Base-by-base conservation (phyloP, 37 sponge, comb jelly and placozoan species). In the Halisarca cf. caerulea region DNA sequence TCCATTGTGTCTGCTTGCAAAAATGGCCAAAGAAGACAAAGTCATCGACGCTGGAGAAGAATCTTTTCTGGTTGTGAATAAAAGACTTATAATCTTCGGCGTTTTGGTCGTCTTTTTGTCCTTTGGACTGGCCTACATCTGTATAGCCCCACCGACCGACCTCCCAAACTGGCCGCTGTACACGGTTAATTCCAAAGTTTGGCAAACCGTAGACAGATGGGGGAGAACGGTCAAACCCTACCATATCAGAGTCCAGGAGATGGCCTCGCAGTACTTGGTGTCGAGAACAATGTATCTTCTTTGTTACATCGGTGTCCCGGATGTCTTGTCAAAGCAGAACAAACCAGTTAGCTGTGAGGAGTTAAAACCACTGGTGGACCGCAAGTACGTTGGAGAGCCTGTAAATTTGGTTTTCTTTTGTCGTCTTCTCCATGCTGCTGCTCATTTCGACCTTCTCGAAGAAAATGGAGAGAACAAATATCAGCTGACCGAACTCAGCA, bases 161-260 rank as follows among this genome's bases (percentile, higher is more conserved):
- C 87, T 93, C 0, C 93, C 93, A n/a, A 93, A 87, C 78, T 93
- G 93, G 93, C 93, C 93, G 9, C 90, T 89, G 21, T 93, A 93
- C 68, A 61, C 66, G 14, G 80, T 86, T 36, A 93, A 93, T 55
- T 71, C 93, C 20, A 83, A 60, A 54, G 82, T 85, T 14, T 93
- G 93, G 93, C 93, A 93, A 82, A 59, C 81, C 37, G 86, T 93
- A 40, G 93, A 93, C 40, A 81, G 71, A 27, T 84, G 84, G 87
- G 83, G 90, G 0, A 84, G 86, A 61, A 80, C 86, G 38, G 93
- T 89, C 18, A 93, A 93, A 51, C 93, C 93, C 0, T 64, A 93
- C 80, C 93, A 93, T 69, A 33, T 89, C 47, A 73, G 93, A 57
- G 70, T 93, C 55, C 71, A 89, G 69, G 89, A 90, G 2, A 87